Percentiles rank a stretch among this genome's conserved stretches.
Evolutionary conservation across 2,888 invertebrate species (phyloP).

Genomic region (Eucera pruinosa): DNA sequence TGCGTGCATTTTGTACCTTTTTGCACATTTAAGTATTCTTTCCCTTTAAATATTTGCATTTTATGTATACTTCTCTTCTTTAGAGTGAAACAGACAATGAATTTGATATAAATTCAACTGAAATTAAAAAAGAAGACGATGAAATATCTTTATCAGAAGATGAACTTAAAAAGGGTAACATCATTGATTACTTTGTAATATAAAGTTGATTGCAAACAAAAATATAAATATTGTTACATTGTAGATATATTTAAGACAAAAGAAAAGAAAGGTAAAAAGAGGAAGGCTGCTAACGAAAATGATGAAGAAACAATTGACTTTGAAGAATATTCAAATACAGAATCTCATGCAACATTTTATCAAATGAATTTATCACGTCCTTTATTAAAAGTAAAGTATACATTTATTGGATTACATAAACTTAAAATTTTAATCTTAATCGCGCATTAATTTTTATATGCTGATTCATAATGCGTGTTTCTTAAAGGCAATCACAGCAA

Average conservation of each 20-base stretch:
- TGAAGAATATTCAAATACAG: slow-evolving; percentile 89
- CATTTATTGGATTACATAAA: slow-evolving; percentile 2
- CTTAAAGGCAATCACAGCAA: slow-evolving; percentile 90
- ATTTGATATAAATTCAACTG: slow-evolving; percentile 87
- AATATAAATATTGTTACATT: slow-evolving; percentile 41
- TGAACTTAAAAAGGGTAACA: slow-evolving; percentile 80
- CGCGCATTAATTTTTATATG: neutral
- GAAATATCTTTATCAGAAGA: slow-evolving; percentile 73
- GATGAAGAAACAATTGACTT: slow-evolving; percentile 85
- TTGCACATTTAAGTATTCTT: too few relatives aligned
- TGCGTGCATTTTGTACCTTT: too few relatives aligned
- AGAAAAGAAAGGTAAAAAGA: slow-evolving; percentile 80
- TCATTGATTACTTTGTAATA: slow-evolving; percentile 2
- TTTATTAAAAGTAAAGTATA: slow-evolving; percentile 90
- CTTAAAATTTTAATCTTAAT: neutral
- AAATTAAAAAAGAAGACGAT: slow-evolving; percentile 83
- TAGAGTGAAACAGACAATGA: slow-evolving; percentile 86
- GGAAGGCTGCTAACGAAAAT: slow-evolving; percentile 84
- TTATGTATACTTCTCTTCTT: slow-evolving; percentile 6
- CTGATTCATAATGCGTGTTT: slow-evolving; percentile 15
- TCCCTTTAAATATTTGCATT: neutral
- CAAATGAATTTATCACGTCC: slow-evolving; percentile 99
- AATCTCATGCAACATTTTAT: slow-evolving; percentile 91
- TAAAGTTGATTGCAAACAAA: neutral
- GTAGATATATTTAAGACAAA: slow-evolving; percentile 80